These are phyloP conservation scores for Equus przewalskii DNA, from an alignment of 2,113 vertebrate genomes.

Conservation along the genomic window DNA sequence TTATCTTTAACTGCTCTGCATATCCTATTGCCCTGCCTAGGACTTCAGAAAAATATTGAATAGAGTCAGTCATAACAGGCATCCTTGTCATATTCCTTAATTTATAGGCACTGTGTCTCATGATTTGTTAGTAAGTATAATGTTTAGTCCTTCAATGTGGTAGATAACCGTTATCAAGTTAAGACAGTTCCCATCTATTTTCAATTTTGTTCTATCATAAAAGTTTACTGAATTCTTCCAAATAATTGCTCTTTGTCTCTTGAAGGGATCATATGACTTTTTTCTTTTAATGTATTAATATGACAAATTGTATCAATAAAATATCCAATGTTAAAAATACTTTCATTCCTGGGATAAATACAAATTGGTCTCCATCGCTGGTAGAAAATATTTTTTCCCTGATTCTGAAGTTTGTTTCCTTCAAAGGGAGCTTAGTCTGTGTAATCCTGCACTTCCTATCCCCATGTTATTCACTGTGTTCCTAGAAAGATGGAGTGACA, in stretches of 20 bases:
- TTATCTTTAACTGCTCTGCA: not conserved
- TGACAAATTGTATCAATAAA: not conserved
- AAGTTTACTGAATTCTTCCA: not conserved
- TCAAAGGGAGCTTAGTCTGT: not conserved
- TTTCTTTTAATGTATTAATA: not conserved
- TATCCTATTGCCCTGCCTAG: not conserved
- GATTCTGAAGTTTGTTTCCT: not conserved
- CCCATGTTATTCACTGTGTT: not conserved
- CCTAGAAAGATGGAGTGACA: not conserved
- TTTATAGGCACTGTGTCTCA: not conserved
- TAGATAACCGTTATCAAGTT: not conserved
- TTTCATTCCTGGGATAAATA: not conserved
- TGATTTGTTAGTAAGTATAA: not conserved
- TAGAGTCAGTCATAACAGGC: not conserved
- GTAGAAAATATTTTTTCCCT: not conserved
- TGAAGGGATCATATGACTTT: not conserved
- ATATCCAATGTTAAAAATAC: not conserved
- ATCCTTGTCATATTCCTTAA: not conserved
- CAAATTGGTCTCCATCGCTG: not conserved
- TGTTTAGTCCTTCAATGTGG: not conserved
- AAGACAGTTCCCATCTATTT: not conserved
- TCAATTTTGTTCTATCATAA: not conserved
- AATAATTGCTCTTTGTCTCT: not conserved
- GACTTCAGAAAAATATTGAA: not conserved
- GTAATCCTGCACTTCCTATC: not conserved